Evolutionary conservation across 2,113 vertebrate genomes (phyloP).

Genomic region (Sinosuthora webbiana): DNA sequence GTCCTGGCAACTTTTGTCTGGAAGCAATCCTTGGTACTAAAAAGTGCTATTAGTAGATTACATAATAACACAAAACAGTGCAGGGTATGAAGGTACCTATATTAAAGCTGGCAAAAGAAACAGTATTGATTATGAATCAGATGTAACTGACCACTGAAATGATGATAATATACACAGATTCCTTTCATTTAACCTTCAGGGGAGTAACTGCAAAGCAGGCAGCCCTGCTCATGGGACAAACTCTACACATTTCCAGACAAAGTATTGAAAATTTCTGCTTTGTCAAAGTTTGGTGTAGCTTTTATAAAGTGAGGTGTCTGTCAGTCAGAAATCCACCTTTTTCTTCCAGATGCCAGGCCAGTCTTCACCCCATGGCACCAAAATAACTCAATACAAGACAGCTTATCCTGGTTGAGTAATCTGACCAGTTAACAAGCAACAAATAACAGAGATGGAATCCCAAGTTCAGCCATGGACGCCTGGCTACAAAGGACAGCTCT

Average conservation of each 20-base stretch:
- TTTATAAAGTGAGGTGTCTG: not conserved
- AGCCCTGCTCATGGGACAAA: not conserved
- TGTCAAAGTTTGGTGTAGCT: not conserved
- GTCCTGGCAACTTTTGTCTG: not conserved
- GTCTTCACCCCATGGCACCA: not conserved
- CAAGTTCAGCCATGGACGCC: not conserved
- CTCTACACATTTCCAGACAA: not conserved
- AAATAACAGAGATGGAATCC: not conserved
- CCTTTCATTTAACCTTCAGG: not conserved
- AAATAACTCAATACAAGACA: not conserved
- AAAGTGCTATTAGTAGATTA: not conserved
- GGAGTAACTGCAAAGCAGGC: not conserved
- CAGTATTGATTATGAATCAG: not conserved
- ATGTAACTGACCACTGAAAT: not conserved
- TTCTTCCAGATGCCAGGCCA: not conserved
- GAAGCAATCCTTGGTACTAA: not conserved
- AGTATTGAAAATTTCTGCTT: not conserved
- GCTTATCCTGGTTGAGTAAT: not conserved
- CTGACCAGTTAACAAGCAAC: not conserved
- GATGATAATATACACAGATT: not conserved
- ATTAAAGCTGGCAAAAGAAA: not conserved
- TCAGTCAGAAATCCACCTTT: not conserved
- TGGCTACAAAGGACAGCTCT: too few relatives aligned
- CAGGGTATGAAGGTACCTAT: not conserved
- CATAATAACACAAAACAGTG: not conserved